These are phyloP conservation scores for Sialis lutaria DNA, from an alignment of 2,888 invertebrate genomes.

Conservation along the genomic window DNA sequence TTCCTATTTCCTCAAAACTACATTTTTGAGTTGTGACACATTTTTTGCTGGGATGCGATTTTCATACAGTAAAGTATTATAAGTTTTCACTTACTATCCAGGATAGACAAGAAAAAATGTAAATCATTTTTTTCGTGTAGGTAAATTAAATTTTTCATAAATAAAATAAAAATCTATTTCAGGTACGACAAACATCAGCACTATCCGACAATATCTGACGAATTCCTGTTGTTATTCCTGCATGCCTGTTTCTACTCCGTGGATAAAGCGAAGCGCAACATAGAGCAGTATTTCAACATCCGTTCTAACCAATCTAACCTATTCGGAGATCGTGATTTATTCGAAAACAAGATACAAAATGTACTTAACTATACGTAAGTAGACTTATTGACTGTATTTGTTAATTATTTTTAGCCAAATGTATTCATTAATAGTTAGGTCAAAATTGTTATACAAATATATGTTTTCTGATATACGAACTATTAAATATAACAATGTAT, in stretches of 20 bases:
- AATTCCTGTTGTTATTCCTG: conserved; percentile 43
- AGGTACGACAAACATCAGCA: conserved; percentile 43
- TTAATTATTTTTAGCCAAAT: not conserved
- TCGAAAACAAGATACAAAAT: conserved; percentile 29
- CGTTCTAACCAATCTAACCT: conserved; percentile 37
- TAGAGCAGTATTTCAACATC: conserved; percentile 35
- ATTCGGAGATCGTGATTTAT: conserved; percentile 38
- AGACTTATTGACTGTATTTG: conserved; percentile 1
- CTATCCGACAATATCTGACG: conserved; percentile 40
- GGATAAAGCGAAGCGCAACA: conserved; percentile 28
- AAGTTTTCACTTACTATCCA: too few relatives aligned
- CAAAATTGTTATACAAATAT: too few relatives aligned
- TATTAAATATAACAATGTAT: too few relatives aligned
- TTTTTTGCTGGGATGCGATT: too few relatives aligned
- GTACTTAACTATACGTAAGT: conserved; percentile 42
- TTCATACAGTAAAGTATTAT: too few relatives aligned
- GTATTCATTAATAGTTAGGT: not conserved
- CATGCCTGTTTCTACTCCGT: conserved; percentile 35
- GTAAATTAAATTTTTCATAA: too few relatives aligned
- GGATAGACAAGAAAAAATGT: too few relatives aligned
- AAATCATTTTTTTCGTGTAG: too few relatives aligned
- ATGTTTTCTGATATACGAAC: too few relatives aligned
- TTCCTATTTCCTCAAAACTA: too few relatives aligned
- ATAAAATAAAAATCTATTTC: conserved; percentile 19
- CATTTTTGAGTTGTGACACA: too few relatives aligned